Base-by-base conservation (phyloP, 1,140 invertebrate species). In the Neodiprion lecontei region DNA sequence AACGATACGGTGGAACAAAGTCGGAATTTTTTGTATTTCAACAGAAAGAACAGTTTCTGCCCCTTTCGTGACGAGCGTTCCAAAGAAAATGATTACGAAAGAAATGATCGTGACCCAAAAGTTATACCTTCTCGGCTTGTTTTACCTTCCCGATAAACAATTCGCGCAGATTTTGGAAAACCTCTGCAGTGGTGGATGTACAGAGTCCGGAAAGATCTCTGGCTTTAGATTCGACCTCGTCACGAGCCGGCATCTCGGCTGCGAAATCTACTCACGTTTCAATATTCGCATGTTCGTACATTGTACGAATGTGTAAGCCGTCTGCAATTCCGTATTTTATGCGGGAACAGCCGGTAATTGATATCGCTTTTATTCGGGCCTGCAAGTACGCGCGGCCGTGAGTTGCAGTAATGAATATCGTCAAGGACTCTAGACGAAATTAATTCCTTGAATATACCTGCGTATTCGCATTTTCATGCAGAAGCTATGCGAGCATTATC, bases 361-460 rank as follows among this genome's bases (percentile, higher is more conserved):
- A 61, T 17, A 61, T 61, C n/a, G n/a, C 53, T 14, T 61, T 61
- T 14, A 61, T 61, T 61, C 53, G 53, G 53, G n/a, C 53, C 53
- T 61, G 53, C 53, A 61, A 17, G 8, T 9, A 61, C 9, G 8
- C 11, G 11, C n/a, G 53, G 53, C 53, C 53, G n/a, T 61, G 53
- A 61, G 53, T 61, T 61, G n/a, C n/a, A 61, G 53, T 61, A 61
- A 61, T 61, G 53, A 61, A 61, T 61, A 61, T 61, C 53, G 11
- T 9, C 53, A 61, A 61, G 53, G 53, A 7, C 53, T 61, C 11
- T 14, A 61, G 11, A 61, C 53, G 53, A 61, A 61, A 12, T 17
- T 61, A 11, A 17, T 61, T 5, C 11, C n/a, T 61, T 61, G 53
- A 5, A 61, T 61, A 17, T 61, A 5, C 28, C 53, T 5, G 9